A percentile compares a stretch with the other conserved stretches of the same genome.
phyloP scores from a whole-genome alignment of 2,797 vertebrate species.

The Sebastes kiyomatsui region DNA sequence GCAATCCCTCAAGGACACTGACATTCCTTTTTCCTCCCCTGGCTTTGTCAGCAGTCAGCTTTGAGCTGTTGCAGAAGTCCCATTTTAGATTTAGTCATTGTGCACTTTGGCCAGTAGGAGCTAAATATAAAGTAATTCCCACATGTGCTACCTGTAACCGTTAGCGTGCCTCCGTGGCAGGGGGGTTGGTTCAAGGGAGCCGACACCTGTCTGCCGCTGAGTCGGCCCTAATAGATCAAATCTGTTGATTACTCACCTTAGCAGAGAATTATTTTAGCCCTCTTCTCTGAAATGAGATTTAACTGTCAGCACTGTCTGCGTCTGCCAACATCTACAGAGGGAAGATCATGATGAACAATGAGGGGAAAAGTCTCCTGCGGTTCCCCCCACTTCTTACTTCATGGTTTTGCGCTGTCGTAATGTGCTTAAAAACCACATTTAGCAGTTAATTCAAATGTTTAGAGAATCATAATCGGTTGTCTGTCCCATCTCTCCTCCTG shows the following conservation, averaged over 20 bases:
- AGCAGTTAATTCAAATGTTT: conserved; percentile 47
- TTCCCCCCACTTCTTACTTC: conserved; percentile 34
- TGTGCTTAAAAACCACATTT: conserved; percentile 48
- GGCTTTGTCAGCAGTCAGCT: conserved; percentile 62
- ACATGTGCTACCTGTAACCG: conserved; percentile 28
- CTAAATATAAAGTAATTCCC: conserved; percentile 56
- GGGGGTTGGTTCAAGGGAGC: background rate
- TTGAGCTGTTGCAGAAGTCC: conserved; percentile 68
- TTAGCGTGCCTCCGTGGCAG: conserved; percentile 12
- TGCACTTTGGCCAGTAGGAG: conserved; percentile 27
- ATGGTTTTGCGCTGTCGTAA: conserved; percentile 59
- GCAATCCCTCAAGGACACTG: conserved; percentile 57
- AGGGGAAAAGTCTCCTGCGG: conserved; percentile 23
- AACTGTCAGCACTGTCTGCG: conserved; percentile 46
- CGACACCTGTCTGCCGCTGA: conserved; percentile 49
- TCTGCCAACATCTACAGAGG: conserved; percentile 52
- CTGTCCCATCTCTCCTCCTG: conserved; percentile 24
- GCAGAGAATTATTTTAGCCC: conserved; percentile 28
- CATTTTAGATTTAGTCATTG: conserved; percentile 55
- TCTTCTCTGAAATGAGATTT: conserved; percentile 54
- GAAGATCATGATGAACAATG: conserved; percentile 27
- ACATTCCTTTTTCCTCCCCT: conserved; percentile 54
- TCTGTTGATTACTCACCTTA: conserved; percentile 27
- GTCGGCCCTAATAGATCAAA: conserved; percentile 31
- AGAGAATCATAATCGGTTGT: conserved; percentile 34